Conservation (phyloP, 2,888 invertebrate genomes). For the Nemotelus nigrinus region DNA sequence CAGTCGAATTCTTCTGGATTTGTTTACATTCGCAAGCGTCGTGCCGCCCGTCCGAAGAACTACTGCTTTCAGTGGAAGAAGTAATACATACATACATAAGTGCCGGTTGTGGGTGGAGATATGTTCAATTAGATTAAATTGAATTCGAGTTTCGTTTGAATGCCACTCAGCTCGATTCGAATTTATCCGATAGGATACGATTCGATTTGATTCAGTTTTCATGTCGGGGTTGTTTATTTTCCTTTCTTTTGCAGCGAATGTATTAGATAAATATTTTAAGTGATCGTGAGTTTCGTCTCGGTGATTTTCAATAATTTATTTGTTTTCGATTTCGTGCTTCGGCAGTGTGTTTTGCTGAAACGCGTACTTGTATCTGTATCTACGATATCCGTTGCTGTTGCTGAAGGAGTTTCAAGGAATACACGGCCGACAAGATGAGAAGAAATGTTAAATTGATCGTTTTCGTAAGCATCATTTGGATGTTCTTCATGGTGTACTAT, state of each 20-base stretch:
- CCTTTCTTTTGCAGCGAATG: too few relatives aligned
- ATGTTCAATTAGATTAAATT: not conserved
- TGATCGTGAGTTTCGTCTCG: slow-evolving; percentile 9
- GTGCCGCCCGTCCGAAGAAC: not conserved
- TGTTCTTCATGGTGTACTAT: slow-evolving; percentile 65
- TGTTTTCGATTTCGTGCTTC: slow-evolving; percentile 10
- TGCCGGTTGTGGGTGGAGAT: slow-evolving; percentile 2
- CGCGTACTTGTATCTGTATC: not conserved
- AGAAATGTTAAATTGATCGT: slow-evolving; percentile 64
- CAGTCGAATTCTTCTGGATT: not conserved
- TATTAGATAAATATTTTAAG: not conserved
- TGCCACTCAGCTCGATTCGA: not conserved
- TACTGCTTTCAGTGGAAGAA: not conserved
- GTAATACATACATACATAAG: too few relatives aligned
- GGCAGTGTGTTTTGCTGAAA: slow-evolving; percentile 10
- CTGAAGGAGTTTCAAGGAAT: slow-evolving; percentile 4
- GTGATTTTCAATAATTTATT: slow-evolving; percentile 25
- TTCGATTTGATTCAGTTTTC: not conserved
- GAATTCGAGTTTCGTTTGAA: not conserved
- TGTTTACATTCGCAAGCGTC: not conserved
- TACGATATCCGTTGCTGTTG: not conserved
- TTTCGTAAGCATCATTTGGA: slow-evolving; percentile 64
- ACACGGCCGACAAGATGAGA: slow-evolving; percentile 58
- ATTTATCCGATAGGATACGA: not conserved
- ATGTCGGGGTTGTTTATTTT: too few relatives aligned